Evolutionary conservation across 2,113 vertebrate species (phyloP).

Genomic region (Eretmochelys imbricata): DNA sequence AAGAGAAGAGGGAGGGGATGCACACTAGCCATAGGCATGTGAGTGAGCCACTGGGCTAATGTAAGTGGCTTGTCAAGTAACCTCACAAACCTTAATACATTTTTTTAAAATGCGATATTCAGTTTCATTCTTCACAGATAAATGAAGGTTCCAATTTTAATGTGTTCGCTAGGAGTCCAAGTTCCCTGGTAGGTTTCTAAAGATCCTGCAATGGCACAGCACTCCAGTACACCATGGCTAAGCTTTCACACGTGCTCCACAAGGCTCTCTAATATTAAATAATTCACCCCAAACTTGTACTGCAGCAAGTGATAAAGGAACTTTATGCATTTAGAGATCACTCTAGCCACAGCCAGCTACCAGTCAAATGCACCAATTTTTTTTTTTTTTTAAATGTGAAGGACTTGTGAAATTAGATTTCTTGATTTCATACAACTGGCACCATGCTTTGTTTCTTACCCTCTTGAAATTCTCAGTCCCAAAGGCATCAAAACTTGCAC

Average conservation of each 20-base stretch:
- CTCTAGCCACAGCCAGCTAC: not conserved
- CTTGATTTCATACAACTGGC: not conserved
- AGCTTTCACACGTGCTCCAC: not conserved
- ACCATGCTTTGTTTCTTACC: not conserved
- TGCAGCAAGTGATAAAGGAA: not conserved
- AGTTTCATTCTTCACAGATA: not conserved
- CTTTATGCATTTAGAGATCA: not conserved
- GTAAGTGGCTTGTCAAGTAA: not conserved
- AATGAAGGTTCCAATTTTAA: not conserved
- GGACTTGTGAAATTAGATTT: not conserved
- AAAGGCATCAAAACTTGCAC: not conserved
- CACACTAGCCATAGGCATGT: not conserved
- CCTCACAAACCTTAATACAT: not conserved
- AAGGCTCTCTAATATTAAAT: not conserved
- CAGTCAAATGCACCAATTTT: conserved; percentile 13
- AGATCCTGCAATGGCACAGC: not conserved
- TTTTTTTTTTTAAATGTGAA: conserved; percentile 48
- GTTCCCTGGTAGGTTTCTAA: not conserved
- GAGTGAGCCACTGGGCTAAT: not conserved
- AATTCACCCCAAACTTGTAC: not conserved
- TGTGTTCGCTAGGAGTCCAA: not conserved
- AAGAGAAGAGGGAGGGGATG: not conserved
- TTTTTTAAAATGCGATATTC: not conserved
- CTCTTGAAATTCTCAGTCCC: not conserved
- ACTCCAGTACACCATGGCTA: not conserved